Conservation (phyloP, 37 sponge, comb jelly and placozoan species). For the Spongia lamella region DNA sequence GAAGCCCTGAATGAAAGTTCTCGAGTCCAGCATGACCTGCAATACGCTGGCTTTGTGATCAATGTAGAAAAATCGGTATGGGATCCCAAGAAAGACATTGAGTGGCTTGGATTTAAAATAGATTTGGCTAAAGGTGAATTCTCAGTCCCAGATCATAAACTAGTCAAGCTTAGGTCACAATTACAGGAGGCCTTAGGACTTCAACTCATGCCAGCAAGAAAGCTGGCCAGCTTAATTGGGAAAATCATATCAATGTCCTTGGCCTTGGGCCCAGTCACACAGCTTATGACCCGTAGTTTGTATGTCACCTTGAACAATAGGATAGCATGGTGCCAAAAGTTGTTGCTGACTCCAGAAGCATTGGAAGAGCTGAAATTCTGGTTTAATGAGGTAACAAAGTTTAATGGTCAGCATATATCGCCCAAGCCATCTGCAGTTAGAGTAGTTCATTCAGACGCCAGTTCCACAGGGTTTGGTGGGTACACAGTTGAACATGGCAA, state of each 20-base stretch:
- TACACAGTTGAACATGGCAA: conserved; percentile 10
- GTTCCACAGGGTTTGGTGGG: conserved; percentile 18
- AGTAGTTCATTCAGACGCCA: conserved; percentile 23
- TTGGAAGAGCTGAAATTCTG: no score
- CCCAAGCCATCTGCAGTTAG: background rate
- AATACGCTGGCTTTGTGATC: conserved; percentile 7
- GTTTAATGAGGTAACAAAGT: no score
- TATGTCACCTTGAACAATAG: conserved; percentile 5
- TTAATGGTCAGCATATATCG: no score
- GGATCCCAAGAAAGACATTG: background rate
- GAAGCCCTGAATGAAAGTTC: background rate
- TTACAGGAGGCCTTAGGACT: no score
- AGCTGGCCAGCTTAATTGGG: no score
- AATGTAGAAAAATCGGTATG: conserved; percentile 12
- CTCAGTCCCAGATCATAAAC: no score
- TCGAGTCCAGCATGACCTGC: background rate
- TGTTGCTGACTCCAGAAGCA: no score
- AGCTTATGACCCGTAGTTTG: no score
- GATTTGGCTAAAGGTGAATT: conserved; percentile 2
- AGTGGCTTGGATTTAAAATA: conserved; percentile 1
- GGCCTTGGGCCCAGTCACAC: no score
- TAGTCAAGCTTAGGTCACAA: no score
- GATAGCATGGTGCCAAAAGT: conserved; percentile 19
- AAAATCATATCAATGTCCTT: no score
- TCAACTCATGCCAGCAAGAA: no score